Percentiles rank a stretch among this genome's conserved stretches.
phyloP scores from a whole-genome alignment of 2,888 invertebrate species.

The Caenorhabditis japonica region DNA sequence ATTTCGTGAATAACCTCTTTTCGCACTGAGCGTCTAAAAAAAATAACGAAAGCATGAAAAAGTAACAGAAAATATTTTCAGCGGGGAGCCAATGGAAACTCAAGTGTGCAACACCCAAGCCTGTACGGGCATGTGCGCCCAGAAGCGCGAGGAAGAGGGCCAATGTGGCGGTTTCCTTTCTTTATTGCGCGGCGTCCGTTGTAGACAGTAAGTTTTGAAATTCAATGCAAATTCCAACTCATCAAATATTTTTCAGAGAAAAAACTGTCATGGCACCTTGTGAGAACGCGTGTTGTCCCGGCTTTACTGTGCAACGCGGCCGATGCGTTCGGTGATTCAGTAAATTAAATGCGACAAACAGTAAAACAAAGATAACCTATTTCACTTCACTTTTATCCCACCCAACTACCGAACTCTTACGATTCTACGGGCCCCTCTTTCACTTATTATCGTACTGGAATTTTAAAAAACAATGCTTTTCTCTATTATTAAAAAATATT shows the following conservation, averaged over 20 bases:
- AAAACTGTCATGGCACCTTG: constrained; percentile 72
- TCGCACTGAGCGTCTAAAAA: not conserved
- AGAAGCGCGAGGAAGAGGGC: constrained; percentile 67
- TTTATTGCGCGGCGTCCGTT: constrained; percentile 67
- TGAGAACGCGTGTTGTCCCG: constrained; percentile 74
- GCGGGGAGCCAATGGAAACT: constrained; percentile 74
- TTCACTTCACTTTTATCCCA: not conserved
- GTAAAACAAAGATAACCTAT: not conserved
- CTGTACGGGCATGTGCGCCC: constrained; percentile 74
- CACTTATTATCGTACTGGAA: constrained; percentile 5
- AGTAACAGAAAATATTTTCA: constrained; percentile 52
- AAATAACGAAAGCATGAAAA: not conserved
- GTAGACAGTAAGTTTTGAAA: constrained; percentile 65
- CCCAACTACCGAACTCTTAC: constrained; percentile 41
- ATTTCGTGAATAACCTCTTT: too few relatives aligned
- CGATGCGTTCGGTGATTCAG: constrained; percentile 62
- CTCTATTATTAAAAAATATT: not conserved
- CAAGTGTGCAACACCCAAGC: constrained; percentile 74
- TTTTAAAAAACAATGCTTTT: not conserved
- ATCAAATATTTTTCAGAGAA: constrained; percentile 65
- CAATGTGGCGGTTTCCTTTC: constrained; percentile 76
- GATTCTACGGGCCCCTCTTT: constrained; percentile 39
- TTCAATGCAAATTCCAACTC: not conserved
- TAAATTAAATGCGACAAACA: too few relatives aligned
- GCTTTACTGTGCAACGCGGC: constrained; percentile 69